Percentiles rank a stretch among this genome's conserved stretches.
Evolutionary conservation across 2,113 vertebrate species (phyloP).

Genomic region (Chauna torquata): DNA sequence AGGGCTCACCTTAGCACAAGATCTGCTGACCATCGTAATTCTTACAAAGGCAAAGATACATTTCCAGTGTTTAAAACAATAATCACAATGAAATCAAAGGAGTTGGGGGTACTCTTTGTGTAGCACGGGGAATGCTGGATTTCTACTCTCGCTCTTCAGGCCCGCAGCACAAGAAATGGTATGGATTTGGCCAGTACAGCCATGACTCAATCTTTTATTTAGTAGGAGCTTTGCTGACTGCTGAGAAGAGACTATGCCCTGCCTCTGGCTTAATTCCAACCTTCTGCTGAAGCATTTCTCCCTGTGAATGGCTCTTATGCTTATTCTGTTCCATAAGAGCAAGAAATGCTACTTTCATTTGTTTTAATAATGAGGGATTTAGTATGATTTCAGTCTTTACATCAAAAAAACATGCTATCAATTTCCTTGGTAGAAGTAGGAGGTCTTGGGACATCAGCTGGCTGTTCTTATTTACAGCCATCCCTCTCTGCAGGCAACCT

Average conservation of each 20-base stretch:
- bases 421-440: neutral
- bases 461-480: neutral
- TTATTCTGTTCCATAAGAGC: neutral
- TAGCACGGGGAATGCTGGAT: neutral
- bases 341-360: neutral
- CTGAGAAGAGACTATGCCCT: neutral
- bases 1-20: neutral
- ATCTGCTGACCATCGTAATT: neutral
- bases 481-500: neutral
- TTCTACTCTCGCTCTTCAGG: neutral
- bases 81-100: neutral
- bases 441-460: neutral
- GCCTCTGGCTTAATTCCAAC: neutral
- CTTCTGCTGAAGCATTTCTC: conserved; percentile 3
- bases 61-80: neutral
- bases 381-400: neutral
- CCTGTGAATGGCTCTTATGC: neutral
- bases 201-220: neutral
- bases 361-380: neutral
- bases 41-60: neutral
- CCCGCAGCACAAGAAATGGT: neutral
- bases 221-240: neutral
- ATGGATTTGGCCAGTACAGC: neutral
- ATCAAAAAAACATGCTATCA: neutral
- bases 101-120: neutral